A percentile compares a stretch with the other conserved stretches of the same genome.
These are phyloP conservation scores for Dryoscopus gambensis DNA, from an alignment of 2,113 vertebrate species.

Conservation along the genomic window DNA sequence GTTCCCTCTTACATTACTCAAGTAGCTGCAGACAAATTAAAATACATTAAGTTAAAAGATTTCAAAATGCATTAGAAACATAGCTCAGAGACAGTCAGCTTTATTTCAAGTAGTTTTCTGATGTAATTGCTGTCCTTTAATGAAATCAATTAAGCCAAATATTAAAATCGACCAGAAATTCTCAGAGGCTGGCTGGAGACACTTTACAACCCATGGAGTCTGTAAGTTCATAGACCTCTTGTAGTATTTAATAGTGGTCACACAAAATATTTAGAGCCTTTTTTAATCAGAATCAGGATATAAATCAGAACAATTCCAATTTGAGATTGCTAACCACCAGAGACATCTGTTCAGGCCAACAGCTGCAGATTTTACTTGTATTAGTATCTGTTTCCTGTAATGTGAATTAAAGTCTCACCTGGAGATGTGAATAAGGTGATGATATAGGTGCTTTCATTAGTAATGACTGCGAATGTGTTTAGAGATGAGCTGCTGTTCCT, in stretches of 20 bases:
- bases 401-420: not conserved
- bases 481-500: not conserved
- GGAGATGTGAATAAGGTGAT: not conserved
- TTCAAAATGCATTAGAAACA: constrained; percentile 22
- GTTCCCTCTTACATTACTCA: constrained; percentile 26
- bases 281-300: not conserved
- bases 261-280: not conserved
- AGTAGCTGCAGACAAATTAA: constrained; percentile 15
- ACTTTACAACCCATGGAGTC: not conserved
- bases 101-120: not conserved
- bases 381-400: not conserved
- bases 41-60: constrained; percentile 20
- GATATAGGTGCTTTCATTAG: not conserved
- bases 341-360: not conserved
- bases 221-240: not conserved
- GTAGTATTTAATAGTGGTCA: not conserved
- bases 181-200: not conserved
- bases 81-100: not conserved
- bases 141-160: not conserved
- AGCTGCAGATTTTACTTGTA: not conserved
- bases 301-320: not conserved
- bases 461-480: not conserved
- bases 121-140: not conserved
- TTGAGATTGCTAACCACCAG: not conserved
- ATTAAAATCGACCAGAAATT: not conserved